Evolutionary conservation across 2,797 vertebrate species (phyloP).

Genomic region (Natrix natrix): DNA sequence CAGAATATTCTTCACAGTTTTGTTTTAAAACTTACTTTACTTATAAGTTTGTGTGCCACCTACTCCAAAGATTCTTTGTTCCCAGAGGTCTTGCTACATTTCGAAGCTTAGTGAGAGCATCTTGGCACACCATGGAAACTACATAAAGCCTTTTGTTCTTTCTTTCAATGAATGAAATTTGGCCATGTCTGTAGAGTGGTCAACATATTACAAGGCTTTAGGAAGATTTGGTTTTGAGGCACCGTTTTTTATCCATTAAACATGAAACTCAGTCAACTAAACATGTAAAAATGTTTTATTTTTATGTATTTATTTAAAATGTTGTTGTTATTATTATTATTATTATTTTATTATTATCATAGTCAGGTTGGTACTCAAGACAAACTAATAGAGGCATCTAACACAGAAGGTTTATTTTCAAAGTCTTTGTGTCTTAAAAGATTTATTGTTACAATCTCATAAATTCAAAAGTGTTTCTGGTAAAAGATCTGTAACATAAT

Average conservation of each 20-base stretch:
- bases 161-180: background rate
- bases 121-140: background rate
- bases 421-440: background rate
- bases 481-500: background rate
- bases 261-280: too few species aligned
- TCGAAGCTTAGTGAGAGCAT: background rate
- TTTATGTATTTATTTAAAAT: too few species aligned
- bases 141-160: background rate
- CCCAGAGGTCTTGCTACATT: background rate
- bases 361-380: background rate
- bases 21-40: background rate
- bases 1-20: background rate
- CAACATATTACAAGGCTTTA: background rate
- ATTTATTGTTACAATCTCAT: background rate
- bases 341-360: background rate
- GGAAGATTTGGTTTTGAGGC: background rate
- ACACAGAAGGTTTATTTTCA: background rate
- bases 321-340: too few species aligned
- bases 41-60: background rate
- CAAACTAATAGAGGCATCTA: background rate
- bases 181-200: background rate
- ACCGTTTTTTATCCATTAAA: background rate
- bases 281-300: too few species aligned
- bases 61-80: background rate
- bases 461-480: background rate